Evolutionary conservation across 2,113 vertebrate species (phyloP).

Genomic region (Taurulus bubalis): DNA sequence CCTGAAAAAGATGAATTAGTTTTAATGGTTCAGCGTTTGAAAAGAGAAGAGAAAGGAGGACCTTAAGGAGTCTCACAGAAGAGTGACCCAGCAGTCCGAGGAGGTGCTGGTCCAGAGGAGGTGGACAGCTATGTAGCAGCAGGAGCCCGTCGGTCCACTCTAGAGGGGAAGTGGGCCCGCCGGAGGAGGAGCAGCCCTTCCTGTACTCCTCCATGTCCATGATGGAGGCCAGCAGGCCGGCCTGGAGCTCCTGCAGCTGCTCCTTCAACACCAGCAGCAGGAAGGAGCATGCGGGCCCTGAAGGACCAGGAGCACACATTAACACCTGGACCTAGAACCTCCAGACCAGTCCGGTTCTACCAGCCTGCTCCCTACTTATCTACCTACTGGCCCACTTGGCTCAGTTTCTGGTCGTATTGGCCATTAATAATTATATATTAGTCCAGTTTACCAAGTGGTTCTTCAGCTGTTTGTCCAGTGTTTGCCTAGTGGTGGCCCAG

Average conservation of each 20-base stretch:
- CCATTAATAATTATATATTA: too few relatives aligned
- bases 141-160: constrained; percentile 74
- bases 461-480: too few relatives aligned
- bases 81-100: constrained; percentile 74
- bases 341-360: background rate
- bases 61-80: background rate
- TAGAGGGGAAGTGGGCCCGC: constrained; percentile 54
- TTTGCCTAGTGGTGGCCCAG: too few relatives aligned
- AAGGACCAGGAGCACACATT: background rate
- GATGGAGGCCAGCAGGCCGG: constrained; percentile 71
- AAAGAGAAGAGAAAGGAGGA: too few relatives aligned
- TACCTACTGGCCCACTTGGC: background rate
- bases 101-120: constrained; percentile 72
- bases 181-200: constrained; percentile 14
- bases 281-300: constrained; percentile 45
- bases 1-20: background rate
- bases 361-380: background rate
- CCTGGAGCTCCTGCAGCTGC: constrained; percentile 72
- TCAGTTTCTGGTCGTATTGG: background rate
- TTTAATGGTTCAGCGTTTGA: too few relatives aligned
- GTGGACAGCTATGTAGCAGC: constrained; percentile 63
- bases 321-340: background rate
- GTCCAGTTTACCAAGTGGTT: too few relatives aligned
- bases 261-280: constrained; percentile 77
- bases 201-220: constrained; percentile 75